Percentiles rank a stretch among this genome's conserved stretches.
Evolutionary conservation across 2,797 vertebrate species (phyloP).

Genomic region (Somateria mollissima): DNA sequence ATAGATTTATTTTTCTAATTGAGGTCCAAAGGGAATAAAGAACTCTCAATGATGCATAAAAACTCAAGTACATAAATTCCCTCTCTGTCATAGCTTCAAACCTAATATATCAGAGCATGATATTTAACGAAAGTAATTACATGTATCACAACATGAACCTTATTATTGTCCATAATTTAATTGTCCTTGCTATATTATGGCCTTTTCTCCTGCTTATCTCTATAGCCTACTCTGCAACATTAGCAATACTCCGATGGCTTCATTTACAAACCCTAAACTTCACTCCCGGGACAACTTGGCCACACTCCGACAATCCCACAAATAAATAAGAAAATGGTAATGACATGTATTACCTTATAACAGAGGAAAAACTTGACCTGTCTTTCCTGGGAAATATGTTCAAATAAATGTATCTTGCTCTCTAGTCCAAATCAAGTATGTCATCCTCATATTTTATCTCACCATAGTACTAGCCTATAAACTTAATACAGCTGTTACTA

Average conservation of each 20-base stretch:
- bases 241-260: not conserved
- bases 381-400: not conserved
- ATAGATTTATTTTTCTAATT: conserved; percentile 63
- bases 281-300: conserved; percentile 24
- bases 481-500: not conserved
- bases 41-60: conserved; percentile 44
- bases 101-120: conserved; percentile 53
- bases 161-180: conserved; percentile 65
- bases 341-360: conserved; percentile 10
- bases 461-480: not conserved
- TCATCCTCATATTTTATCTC: not conserved
- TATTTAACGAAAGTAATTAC: conserved; percentile 68
- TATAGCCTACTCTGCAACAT: not conserved
- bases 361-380: not conserved
- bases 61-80: conserved; percentile 55
- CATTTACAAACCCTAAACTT: conserved; percentile 28
- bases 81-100: conserved; percentile 42
- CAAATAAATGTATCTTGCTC: not conserved
- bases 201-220: conserved; percentile 19
- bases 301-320: not conserved
- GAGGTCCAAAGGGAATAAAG: conserved; percentile 62
- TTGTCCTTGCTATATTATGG: conserved; percentile 36
- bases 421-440: not conserved
- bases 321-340: not conserved
- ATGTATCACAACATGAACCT: conserved; percentile 45